Conservation (phyloP, 2,113 vertebrate species). For the Albula glossodonta region DNA sequence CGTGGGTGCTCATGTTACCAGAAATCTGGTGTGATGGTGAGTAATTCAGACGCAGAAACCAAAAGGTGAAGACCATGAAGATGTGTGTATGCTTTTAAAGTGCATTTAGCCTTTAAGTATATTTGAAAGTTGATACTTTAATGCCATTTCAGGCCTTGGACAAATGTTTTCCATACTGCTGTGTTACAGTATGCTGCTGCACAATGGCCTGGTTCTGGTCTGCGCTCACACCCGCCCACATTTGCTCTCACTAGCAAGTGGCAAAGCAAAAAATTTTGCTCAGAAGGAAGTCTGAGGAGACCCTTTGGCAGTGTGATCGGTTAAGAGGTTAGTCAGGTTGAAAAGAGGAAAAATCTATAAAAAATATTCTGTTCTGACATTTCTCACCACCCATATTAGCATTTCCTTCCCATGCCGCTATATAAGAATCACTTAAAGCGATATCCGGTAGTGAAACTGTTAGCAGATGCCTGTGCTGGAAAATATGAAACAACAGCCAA, state of each 20-base stretch:
- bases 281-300: no score
- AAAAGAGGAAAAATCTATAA: conserved; percentile 19
- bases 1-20: neutral
- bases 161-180: no score
- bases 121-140: no score
- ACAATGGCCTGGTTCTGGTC: no score
- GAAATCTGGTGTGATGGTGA: neutral
- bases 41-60: neutral
- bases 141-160: no score
- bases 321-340: conserved; percentile 21
- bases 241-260: no score
- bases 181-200: no score
- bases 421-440: neutral
- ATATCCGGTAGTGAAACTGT: neutral
- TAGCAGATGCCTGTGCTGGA: conserved; percentile 48
- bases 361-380: neutral
- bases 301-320: neutral
- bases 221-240: no score
- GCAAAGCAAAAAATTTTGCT: no score
- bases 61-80: no score
- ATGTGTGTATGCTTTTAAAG: no score
- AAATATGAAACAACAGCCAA: conserved; percentile 56
- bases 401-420: neutral
- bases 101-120: neutral
- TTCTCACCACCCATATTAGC: neutral